Percentiles rank a stretch among this genome's conserved stretches.
Evolutionary conservation across 2,113 vertebrate species (phyloP).

Genomic region (Copsychus sechellarum): DNA sequence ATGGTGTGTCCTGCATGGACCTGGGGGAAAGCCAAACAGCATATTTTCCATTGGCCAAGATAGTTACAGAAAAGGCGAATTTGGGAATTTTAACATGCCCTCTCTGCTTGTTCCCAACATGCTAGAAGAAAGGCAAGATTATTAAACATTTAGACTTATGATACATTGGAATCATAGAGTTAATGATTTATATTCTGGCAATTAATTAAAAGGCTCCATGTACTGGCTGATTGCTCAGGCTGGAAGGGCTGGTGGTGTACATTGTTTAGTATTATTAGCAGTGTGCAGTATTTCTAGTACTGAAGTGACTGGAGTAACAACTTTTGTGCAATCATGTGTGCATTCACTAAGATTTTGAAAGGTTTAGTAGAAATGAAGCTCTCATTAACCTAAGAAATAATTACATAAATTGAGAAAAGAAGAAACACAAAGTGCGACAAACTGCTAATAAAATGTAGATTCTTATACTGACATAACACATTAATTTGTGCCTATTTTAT

Average conservation of each 20-base stretch:
- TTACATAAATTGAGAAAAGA: not conserved
- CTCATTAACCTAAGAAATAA: not conserved
- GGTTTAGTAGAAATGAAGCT: not conserved
- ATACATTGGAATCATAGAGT: not conserved
- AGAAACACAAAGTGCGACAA: not conserved
- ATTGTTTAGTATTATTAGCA: not conserved
- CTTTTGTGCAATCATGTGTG: not conserved
- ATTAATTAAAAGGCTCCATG: not conserved
- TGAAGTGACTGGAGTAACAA: not conserved
- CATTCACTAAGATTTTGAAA: not conserved
- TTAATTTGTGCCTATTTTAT: not conserved
- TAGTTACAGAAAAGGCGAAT: not conserved
- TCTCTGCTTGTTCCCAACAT: not conserved
- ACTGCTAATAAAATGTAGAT: not conserved
- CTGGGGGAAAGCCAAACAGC: not conserved
- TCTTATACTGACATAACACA: not conserved
- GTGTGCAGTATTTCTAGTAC: not conserved
- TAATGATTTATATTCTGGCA: not conserved
- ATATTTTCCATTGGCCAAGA: not conserved
- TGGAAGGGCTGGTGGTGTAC: not conserved
- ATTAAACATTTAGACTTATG: not conserved
- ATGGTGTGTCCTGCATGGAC: not conserved
- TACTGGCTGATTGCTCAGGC: not conserved
- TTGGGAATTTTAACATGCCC: not conserved
- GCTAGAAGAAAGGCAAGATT: not conserved